phyloP scores from a whole-genome alignment of 2,888 invertebrate genomes.

The Oligia strigilis region DNA sequence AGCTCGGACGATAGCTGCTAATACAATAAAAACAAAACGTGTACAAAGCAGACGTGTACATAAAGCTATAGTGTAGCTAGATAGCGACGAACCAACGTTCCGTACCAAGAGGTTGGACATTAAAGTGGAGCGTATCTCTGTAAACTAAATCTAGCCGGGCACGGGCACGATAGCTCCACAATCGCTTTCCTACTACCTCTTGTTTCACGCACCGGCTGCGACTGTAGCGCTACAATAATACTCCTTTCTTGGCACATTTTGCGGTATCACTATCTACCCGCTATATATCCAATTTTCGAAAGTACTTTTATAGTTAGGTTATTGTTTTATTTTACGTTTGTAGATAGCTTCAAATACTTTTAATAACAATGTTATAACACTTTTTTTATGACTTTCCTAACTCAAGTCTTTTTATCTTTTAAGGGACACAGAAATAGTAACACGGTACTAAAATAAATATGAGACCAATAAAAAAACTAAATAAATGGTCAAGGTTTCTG shows the following conservation, averaged over 20 bases:
- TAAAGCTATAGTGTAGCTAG: conserved; percentile 67
- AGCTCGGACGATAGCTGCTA: conserved; percentile 21
- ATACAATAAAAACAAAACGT: conserved; percentile 51
- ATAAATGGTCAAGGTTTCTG: background rate
- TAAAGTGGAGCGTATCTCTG: conserved; percentile 81
- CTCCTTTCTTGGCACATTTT: conserved; percentile 61
- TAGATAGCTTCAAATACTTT: conserved; percentile 30
- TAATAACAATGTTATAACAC: conserved; percentile 18
- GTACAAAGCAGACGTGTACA: conserved; percentile 55
- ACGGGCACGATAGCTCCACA: conserved; percentile 77
- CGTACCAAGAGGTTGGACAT: conserved; percentile 78
- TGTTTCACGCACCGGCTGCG: conserved; percentile 84
- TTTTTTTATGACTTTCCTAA: conserved; percentile 24
- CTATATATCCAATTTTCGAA: conserved; percentile 53
- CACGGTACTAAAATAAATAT: conserved; percentile 5
- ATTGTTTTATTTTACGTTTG: conserved; percentile 23
- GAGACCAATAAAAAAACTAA: background rate
- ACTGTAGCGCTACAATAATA: conserved; percentile 77
- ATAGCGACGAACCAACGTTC: conserved; percentile 71
- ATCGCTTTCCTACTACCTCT: conserved; percentile 79
- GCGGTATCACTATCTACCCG: conserved; percentile 50
- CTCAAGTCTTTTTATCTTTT: conserved; percentile 16
- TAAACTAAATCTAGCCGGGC: conserved; percentile 81
- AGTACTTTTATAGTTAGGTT: conserved; percentile 37
- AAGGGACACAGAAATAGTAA: background rate